Evolutionary conservation across 2,113 vertebrate genomes (phyloP).

Genomic region (Carassius carassius): DNA sequence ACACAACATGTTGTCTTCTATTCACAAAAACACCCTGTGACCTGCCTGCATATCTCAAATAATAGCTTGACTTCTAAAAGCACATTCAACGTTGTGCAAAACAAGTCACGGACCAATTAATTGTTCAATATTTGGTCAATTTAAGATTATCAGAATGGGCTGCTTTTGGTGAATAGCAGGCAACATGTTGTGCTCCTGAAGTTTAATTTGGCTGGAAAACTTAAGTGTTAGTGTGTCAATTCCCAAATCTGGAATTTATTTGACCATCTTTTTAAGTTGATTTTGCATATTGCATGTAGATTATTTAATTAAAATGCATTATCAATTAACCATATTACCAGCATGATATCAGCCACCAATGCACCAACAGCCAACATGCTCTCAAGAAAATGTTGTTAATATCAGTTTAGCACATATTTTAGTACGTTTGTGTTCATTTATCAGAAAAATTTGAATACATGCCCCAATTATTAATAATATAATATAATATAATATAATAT

Average conservation of each 20-base stretch:
- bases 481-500: background rate
- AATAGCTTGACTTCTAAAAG: background rate
- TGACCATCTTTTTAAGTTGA: background rate
- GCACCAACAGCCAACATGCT: background rate
- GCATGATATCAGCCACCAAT: background rate
- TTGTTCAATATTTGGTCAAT: background rate
- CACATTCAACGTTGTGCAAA: background rate
- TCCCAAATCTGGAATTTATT: background rate
- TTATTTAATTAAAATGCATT: background rate
- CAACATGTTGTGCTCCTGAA: background rate
- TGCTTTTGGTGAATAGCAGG: constrained; percentile 5
- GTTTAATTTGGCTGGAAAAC: background rate
- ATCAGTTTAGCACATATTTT: background rate
- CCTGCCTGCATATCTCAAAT: constrained; percentile 4
- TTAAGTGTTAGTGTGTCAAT: background rate
- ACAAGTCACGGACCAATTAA: background rate
- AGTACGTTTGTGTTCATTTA: background rate
- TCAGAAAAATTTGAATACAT: background rate
- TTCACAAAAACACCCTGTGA: constrained; percentile 32
- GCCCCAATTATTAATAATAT: background rate
- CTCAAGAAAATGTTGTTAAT: background rate
- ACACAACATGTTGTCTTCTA: background rate
- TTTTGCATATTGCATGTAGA: background rate
- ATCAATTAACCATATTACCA: background rate
- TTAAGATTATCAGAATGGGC: background rate